Percentiles rank a stretch among this genome's conserved stretches.
Conservation (phyloP, 2,797 vertebrate species). For the Onychomys torridus region DNA sequence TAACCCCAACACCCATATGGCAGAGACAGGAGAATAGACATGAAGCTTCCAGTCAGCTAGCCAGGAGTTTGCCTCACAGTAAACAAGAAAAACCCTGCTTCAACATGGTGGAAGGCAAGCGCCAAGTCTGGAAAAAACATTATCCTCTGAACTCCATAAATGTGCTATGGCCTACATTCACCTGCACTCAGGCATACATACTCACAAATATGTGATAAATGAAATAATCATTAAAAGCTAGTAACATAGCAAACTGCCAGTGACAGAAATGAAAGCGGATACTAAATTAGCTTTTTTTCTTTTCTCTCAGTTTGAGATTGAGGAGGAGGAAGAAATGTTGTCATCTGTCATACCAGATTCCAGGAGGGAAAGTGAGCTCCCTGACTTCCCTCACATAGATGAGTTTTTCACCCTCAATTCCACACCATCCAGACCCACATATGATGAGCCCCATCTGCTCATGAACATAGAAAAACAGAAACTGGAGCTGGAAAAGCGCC, state of each 20-base stretch:
- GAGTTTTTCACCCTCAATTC: slow-evolving; percentile 92
- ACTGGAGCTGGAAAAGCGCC: slow-evolving; percentile 94
- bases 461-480: slow-evolving; percentile 94
- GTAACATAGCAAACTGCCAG: neutral
- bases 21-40: neutral
- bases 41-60: neutral
- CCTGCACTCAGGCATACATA: neutral
- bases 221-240: neutral
- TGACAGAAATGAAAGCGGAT: slow-evolving; percentile 48
- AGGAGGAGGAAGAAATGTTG: slow-evolving; percentile 95
- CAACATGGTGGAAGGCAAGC: neutral
- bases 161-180: neutral
- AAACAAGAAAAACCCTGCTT: neutral
- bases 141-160: neutral
- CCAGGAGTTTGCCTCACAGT: neutral
- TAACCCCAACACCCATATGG: neutral
- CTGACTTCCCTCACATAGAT: slow-evolving; percentile 92
- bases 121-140: neutral
- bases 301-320: slow-evolving; percentile 89
- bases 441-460: slow-evolving; percentile 90
- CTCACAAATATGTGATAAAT: neutral
- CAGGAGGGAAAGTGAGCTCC: slow-evolving; percentile 91
- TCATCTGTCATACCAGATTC: slow-evolving; percentile 94
- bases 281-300: slow-evolving; percentile 45
- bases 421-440: slow-evolving; percentile 90